These are phyloP conservation scores for Eleutherodactylus coqui DNA, from an alignment of 2,797 vertebrate genomes.

Conservation along the genomic window DNA sequence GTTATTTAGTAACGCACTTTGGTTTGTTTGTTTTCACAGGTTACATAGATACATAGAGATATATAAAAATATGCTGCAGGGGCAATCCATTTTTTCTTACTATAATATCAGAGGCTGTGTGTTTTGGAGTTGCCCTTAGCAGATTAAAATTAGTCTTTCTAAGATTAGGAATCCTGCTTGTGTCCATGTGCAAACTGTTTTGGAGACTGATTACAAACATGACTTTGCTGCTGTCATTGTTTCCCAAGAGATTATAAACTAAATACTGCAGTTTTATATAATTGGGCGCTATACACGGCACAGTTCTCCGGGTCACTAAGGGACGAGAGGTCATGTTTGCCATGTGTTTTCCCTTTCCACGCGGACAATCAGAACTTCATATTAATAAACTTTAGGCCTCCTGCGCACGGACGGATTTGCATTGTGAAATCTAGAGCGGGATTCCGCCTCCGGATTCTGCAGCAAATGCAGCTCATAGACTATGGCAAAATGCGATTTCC, in stretches of 20 bases:
- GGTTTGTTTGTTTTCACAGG: background rate
- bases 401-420: no score
- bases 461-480: no score
- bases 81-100: conserved; percentile 18
- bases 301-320: background rate
- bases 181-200: conserved; percentile 33
- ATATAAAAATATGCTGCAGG: conserved; percentile 8
- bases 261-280: background rate
- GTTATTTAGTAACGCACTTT: background rate
- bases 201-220: conserved; percentile 54
- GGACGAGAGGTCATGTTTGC: background rate
- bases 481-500: no score
- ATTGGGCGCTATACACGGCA: background rate
- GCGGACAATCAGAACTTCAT: background rate
- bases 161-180: conserved; percentile 50
- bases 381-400: background rate
- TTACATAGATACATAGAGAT: background rate
- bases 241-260: conserved; percentile 32
- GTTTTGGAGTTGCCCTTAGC: conserved; percentile 45
- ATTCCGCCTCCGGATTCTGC: no score
- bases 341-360: background rate
- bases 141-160: conserved; percentile 53
- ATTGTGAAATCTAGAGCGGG: no score
- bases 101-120: conserved; percentile 43
- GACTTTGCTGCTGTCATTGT: conserved; percentile 43